A percentile compares a stretch with the other conserved stretches of the same genome.
phyloP scores from a whole-genome alignment of 2,113 vertebrate genomes.

The Thinocorus orbignyianus region DNA sequence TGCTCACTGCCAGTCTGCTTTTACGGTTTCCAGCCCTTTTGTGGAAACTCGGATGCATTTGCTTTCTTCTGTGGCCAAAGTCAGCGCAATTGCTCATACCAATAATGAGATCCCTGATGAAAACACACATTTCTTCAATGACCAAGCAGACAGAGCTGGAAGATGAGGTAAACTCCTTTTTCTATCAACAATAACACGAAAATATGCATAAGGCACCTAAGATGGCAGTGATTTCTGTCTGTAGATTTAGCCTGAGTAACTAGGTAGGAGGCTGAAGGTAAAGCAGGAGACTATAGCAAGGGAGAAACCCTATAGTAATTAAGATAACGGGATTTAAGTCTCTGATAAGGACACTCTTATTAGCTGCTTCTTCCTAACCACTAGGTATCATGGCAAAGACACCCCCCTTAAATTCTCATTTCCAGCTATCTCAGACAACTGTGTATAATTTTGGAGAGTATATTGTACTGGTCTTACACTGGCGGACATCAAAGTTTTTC shows the following conservation, averaged over 20 bases:
- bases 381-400: accelerated
- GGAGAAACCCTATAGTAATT: neutral
- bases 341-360: neutral
- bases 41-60: neutral
- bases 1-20: neutral
- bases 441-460: neutral
- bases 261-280: neutral
- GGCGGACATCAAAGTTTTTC: neutral
- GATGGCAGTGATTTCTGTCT: neutral
- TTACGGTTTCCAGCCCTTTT: neutral
- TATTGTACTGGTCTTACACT: accelerated
- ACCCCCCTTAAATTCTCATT: neutral
- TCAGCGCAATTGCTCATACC: accelerated
- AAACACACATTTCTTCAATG: neutral
- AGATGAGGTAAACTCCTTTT: neutral
- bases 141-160: neutral
- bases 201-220: accelerated
- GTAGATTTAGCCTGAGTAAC: neutral
- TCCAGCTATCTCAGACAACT: neutral
- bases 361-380: neutral
- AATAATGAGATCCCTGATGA: neutral
- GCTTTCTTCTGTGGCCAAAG: neutral
- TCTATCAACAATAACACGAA: neutral
- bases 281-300: neutral
- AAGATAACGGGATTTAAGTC: neutral